A percentile compares a stretch with the other conserved stretches of the same genome.
phyloP scores from a whole-genome alignment of 2,797 vertebrate genomes.

The Anabacerthia variegaticeps region DNA sequence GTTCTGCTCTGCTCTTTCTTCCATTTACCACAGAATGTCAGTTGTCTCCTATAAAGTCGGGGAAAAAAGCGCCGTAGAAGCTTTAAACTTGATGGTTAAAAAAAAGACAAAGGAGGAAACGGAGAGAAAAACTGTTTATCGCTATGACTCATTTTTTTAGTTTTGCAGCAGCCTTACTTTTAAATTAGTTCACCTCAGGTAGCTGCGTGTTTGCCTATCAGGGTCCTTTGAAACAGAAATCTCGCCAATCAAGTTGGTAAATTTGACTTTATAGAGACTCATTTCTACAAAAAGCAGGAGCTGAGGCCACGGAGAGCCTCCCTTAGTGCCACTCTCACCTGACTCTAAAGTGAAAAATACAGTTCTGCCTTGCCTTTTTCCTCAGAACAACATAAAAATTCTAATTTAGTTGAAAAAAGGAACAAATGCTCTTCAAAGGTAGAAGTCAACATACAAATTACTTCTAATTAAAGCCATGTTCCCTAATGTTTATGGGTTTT shows the following conservation, averaged over 20 bases:
- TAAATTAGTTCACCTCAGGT: constrained; percentile 70
- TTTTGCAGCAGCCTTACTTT: constrained; percentile 66
- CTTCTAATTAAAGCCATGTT: constrained; percentile 75
- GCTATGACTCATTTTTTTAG: constrained; percentile 50
- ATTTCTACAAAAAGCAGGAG: constrained; percentile 18
- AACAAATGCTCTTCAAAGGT: constrained; percentile 74
- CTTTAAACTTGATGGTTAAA: constrained; percentile 82
- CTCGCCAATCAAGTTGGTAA: neutral
- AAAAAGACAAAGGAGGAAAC: constrained; percentile 79
- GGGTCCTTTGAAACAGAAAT: constrained; percentile 22
- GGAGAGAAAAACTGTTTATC: constrained; percentile 76
- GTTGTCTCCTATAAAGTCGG: constrained; percentile 89
- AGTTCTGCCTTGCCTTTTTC: neutral
- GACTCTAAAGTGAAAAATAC: neutral
- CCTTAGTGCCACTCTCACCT: neutral
- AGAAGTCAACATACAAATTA: constrained; percentile 74
- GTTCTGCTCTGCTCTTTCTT: constrained; percentile 87
- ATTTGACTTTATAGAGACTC: neutral
- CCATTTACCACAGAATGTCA: constrained; percentile 98
- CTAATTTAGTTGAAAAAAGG: constrained; percentile 66
- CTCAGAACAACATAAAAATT: constrained; percentile 44
- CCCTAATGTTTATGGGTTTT: constrained; percentile 70
- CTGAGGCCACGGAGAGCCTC: neutral
- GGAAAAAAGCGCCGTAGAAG: constrained; percentile 71
- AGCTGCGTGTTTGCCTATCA: constrained; percentile 40